Evolutionary conservation across 2,888 invertebrate genomes (phyloP).

Genomic region (Trachelus troglodyta): DNA sequence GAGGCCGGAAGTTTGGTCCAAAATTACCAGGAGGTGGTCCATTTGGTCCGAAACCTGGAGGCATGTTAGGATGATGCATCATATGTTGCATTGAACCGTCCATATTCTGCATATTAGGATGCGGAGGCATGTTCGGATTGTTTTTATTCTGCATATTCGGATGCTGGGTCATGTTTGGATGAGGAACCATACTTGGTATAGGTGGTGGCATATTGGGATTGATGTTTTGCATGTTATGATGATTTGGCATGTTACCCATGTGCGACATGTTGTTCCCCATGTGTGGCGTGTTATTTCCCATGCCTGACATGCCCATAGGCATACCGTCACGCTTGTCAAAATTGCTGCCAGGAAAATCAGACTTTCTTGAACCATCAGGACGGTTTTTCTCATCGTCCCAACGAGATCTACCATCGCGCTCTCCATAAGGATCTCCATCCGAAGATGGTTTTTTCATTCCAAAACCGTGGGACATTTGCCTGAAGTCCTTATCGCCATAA

Average conservation of each 20-base stretch:
- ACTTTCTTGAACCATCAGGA: constrained; percentile 35
- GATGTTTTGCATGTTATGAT: constrained; percentile 58
- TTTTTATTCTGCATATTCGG: constrained; percentile 45
- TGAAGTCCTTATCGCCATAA: constrained; percentile 54
- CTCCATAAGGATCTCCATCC: constrained; percentile 24
- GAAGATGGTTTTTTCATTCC: constrained; percentile 29
- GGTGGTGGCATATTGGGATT: constrained; percentile 55
- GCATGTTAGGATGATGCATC: constrained; percentile 53
- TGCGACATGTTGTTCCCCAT: constrained; percentile 38
- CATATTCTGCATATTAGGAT: constrained; percentile 31
- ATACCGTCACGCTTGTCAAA: constrained; percentile 53
- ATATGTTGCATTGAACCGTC: constrained; percentile 54
- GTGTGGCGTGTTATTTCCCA: constrained; percentile 33
- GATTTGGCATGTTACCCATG: constrained; percentile 39
- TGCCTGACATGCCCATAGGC: constrained; percentile 39
- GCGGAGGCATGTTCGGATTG: constrained; percentile 22
- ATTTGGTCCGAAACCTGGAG: constrained; percentile 56
- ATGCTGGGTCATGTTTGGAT: constrained; percentile 48
- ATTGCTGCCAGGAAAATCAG: constrained; percentile 37
- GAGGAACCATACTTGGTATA: constrained; percentile 44
- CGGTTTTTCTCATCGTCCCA: constrained; percentile 53
- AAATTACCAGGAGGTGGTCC: constrained; percentile 54
- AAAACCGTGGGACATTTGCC: constrained; percentile 31
- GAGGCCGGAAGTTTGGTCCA: constrained; percentile 45
- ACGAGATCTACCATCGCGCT: constrained; percentile 38